Conservation (phyloP, 92 coral and sea anemone species). For the Palythoa grandis region DNA sequence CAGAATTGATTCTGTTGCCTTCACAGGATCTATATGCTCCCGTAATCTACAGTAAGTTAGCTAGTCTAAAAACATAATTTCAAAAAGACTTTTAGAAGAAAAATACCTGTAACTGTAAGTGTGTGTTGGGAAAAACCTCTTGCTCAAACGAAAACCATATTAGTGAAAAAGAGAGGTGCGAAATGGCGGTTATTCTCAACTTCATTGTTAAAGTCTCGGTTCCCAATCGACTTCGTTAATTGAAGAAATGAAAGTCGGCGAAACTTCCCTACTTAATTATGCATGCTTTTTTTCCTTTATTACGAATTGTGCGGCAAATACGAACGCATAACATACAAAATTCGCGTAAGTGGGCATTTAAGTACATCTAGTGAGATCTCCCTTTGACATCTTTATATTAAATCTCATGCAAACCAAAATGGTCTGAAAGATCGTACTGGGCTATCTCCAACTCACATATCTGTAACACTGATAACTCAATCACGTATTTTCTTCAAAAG, state of each 20-base stretch:
- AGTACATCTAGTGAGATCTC: too few relatives aligned
- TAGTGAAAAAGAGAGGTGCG: background rate
- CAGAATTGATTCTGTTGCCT: too few relatives aligned
- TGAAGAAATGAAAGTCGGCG: background rate
- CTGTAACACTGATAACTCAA: background rate
- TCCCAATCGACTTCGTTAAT: background rate
- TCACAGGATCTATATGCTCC: too few relatives aligned
- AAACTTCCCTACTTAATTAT: background rate
- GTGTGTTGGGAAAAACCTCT: background rate
- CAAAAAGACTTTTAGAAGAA: background rate
- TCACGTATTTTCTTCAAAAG: background rate
- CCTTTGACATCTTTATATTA: background rate
- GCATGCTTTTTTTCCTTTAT: too few relatives aligned
- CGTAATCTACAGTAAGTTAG: too few relatives aligned
- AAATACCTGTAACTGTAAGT: conserved; percentile 3
- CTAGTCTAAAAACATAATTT: background rate
- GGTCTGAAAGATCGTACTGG: background rate
- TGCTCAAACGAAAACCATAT: background rate
- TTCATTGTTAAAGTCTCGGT: background rate
- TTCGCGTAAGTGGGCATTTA: too few relatives aligned
- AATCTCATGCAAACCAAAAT: background rate
- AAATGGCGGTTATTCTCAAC: background rate
- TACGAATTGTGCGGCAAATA: too few relatives aligned
- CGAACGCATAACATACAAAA: too few relatives aligned
- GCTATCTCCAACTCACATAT: background rate